Evolutionary conservation across 2,888 invertebrate species (phyloP).

Genomic region (Nephrocerus scutellatus): DNA sequence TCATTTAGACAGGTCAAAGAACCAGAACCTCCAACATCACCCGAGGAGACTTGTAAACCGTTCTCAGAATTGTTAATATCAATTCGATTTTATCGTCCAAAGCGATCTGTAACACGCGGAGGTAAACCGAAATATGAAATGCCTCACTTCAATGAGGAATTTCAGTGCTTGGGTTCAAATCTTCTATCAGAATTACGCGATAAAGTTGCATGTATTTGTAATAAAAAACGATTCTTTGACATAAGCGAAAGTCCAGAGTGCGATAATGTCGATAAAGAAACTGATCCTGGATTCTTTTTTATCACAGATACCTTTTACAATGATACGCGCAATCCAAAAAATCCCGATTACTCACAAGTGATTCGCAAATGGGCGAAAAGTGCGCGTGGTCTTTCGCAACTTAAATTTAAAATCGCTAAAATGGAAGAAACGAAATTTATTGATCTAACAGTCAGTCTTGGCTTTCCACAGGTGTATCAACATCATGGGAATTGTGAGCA

Average conservation of each 20-base stretch:
- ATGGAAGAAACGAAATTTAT: conserved; percentile 55
- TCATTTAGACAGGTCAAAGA: conserved; percentile 14
- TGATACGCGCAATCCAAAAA: conserved; percentile 55
- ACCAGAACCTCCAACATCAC: conserved; percentile 1
- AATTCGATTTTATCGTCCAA: conserved; percentile 51
- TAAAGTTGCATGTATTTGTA: conserved; percentile 66
- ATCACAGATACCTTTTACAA: conserved; percentile 74
- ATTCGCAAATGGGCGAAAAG: conserved; percentile 58
- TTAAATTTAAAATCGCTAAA: conserved; percentile 48
- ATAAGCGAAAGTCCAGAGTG: conserved; percentile 51
- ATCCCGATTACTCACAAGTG: conserved; percentile 60
- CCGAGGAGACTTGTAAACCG: conserved; percentile 30
- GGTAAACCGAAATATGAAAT: conserved; percentile 28
- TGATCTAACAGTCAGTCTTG: conserved; percentile 53
- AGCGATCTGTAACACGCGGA: conserved; percentile 39
- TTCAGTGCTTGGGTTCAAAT: conserved; percentile 61
- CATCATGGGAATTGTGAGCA: conserved; percentile 94
- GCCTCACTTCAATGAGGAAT: conserved; percentile 53
- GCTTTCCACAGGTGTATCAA: conserved; percentile 67
- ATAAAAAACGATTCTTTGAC: conserved; percentile 57
- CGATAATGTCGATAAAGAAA: conserved; percentile 25
- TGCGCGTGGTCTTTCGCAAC: conserved; percentile 25
- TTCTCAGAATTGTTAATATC: conserved; percentile 47
- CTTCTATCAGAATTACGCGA: conserved; percentile 66
- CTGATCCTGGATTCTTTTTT: conserved; percentile 62